Conservation (phyloP, 2,113 vertebrate genomes). For the Clupea harengus region DNA sequence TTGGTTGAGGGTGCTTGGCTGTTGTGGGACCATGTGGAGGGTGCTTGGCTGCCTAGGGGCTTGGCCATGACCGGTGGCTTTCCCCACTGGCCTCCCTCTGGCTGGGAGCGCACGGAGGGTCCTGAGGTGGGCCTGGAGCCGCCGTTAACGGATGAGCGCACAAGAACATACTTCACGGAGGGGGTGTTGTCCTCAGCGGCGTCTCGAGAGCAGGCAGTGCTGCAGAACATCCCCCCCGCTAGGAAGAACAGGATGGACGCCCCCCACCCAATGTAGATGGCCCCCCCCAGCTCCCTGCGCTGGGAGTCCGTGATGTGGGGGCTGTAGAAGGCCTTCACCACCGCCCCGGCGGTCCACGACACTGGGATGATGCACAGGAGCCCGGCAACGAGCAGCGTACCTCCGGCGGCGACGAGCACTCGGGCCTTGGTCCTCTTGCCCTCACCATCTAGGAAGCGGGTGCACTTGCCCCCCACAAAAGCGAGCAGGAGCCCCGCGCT, state of each 20-base stretch:
- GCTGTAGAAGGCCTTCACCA: constrained; percentile 86
- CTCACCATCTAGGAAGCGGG: constrained; percentile 82
- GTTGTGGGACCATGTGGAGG: constrained; percentile 16
- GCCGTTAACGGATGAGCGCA: constrained; percentile 52
- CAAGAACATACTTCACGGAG: constrained; percentile 77
- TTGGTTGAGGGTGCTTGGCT: constrained; percentile 33
- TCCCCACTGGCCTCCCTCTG: constrained; percentile 23
- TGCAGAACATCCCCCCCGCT: constrained; percentile 83
- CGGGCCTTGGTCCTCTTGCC: constrained; percentile 67
- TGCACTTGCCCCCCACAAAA: constrained; percentile 86
- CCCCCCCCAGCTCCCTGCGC: constrained; percentile 82
- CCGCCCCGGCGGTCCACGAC: constrained; percentile 77
- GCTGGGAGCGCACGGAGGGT: constrained; percentile 8
- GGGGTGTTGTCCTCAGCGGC: constrained; percentile 71
- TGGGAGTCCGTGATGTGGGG: constrained; percentile 69
- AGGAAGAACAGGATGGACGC: constrained; percentile 77
- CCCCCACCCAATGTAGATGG: constrained; percentile 88
- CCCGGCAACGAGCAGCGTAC: constrained; percentile 70
- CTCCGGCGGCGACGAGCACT: constrained; percentile 72
- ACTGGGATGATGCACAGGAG: constrained; percentile 81
- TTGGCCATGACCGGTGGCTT: not conserved
- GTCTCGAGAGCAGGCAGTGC: constrained; percentile 66
- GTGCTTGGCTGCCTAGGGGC: not conserved
- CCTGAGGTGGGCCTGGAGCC: not conserved
- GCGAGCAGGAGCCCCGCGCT: constrained; percentile 76